Evolutionary conservation across 2,113 vertebrate species (phyloP).

Genomic region (Catharus bicknelli): DNA sequence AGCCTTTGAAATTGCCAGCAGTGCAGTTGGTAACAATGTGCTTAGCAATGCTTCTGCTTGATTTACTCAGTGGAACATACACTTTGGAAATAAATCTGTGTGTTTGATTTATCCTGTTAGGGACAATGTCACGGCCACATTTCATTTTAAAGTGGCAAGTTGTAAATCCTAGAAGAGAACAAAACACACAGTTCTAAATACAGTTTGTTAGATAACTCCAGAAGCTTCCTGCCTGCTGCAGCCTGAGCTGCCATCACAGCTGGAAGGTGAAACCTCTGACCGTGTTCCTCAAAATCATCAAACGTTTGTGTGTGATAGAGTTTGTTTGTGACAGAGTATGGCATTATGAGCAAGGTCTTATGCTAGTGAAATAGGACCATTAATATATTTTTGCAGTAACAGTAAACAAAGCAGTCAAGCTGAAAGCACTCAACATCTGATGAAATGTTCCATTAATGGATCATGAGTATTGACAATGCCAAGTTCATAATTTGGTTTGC

Average conservation of each 20-base stretch:
- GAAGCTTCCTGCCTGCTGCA: neutral
- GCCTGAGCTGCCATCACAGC: neutral
- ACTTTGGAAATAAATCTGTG: neutral
- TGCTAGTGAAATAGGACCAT: neutral
- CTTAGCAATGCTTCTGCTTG: neutral
- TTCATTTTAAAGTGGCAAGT: neutral
- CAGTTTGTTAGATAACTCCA: neutral
- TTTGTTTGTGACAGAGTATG: neutral
- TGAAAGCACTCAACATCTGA: neutral
- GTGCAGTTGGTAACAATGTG: neutral
- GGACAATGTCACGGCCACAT: neutral
- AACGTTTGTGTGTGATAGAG: neutral
- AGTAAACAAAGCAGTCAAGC: neutral
- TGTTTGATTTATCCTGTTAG: neutral
- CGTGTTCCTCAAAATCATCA: neutral
- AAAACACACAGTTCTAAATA: neutral
- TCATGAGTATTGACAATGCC: neutral
- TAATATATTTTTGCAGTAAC: neutral
- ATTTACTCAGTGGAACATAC: neutral
- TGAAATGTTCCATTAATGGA: neutral
- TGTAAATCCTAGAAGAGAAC: neutral
- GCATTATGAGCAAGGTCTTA: neutral
- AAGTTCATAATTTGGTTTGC: neutral
- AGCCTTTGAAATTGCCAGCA: neutral
- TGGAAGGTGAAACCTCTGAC: neutral